Evolutionary conservation across 2,888 invertebrate species (phyloP).

Genomic region (Lochmaea capreae): DNA sequence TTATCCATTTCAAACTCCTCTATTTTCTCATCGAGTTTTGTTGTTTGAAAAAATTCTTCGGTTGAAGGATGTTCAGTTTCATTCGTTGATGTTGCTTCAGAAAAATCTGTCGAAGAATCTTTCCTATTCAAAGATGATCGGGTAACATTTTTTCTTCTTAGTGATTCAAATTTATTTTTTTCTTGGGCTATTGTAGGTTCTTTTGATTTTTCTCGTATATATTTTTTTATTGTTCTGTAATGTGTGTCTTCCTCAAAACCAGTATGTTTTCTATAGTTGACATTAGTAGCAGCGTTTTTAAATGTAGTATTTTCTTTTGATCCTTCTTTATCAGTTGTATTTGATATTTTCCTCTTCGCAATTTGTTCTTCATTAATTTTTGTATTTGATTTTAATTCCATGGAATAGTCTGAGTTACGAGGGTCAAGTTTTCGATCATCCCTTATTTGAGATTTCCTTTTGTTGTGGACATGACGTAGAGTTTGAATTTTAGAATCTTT

Average conservation of each 20-base stretch:
- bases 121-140: background rate
- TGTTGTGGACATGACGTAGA: background rate
- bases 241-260: background rate
- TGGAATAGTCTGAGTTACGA: background rate
- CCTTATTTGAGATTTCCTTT: background rate
- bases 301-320: background rate
- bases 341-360: background rate
- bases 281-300: background rate
- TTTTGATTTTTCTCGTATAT: background rate
- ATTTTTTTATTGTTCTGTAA: background rate
- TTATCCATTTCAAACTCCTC: background rate
- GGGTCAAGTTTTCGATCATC: background rate
- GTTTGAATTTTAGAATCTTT: background rate
- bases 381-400: background rate
- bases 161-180: background rate
- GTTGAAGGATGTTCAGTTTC: background rate
- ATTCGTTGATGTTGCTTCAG: background rate
- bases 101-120: background rate
- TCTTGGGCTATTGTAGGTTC: background rate
- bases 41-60: background rate
- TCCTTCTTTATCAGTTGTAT: background rate
- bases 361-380: background rate
- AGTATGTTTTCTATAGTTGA: background rate
- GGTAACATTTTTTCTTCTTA: background rate
- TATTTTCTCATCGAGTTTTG: background rate